Conservation (phyloP, 2,888 invertebrate genomes). For the Stenotaenia linearis region DNA sequence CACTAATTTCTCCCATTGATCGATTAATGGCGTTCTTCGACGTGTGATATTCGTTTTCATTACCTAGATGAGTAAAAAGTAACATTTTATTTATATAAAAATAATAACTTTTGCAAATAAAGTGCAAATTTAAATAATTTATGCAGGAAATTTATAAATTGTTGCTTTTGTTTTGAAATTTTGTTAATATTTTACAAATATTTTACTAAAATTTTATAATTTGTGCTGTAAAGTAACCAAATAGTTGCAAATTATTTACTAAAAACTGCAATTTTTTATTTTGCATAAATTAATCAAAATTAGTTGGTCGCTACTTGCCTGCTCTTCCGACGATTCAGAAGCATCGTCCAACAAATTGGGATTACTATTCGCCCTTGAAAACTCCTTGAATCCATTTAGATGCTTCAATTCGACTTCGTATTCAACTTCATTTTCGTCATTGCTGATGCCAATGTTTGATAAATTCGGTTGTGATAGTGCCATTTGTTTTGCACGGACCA, state of each 20-base stretch:
- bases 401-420: background rate
- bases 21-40: background rate
- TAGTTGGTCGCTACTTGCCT: slow-evolving; percentile 6
- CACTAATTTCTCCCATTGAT: background rate
- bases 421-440: slow-evolving; percentile 45
- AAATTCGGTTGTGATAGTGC: slow-evolving; percentile 60
- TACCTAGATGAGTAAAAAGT: background rate
- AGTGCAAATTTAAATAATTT: no score
- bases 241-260: no score
- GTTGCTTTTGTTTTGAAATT: no score
- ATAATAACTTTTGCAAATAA: background rate
- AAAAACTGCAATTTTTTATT: no score
- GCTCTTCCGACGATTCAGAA: background rate
- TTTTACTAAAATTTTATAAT: no score
- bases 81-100: background rate
- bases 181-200: no score
- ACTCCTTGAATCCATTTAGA: slow-evolving; percentile 30
- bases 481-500: slow-evolving; percentile 56
- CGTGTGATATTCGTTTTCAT: background rate
- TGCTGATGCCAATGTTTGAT: slow-evolving; percentile 54
- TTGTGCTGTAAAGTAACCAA: no score
- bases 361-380: slow-evolving; percentile 43
- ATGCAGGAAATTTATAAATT: no score
- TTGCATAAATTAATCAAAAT: no score
- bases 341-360: slow-evolving; percentile 44